Conservation (phyloP, 2,797 vertebrate genomes). For the Phataginus tetradactyla region DNA sequence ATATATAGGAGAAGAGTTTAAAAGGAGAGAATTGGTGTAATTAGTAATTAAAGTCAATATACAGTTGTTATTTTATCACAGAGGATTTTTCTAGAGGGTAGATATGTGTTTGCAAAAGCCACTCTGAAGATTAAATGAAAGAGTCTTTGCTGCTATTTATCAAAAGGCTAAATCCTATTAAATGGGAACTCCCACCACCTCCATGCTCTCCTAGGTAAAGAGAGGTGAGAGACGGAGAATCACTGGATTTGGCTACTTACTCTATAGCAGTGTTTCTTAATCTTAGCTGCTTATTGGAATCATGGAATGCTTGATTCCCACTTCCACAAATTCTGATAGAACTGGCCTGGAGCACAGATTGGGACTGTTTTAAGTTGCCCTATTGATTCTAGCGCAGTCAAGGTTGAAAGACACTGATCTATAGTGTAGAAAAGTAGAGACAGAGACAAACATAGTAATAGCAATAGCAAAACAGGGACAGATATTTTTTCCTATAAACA, state of each 20-base stretch:
- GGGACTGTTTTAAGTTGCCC: neutral
- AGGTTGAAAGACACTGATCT: neutral
- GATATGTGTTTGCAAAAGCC: neutral
- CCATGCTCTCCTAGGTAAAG: neutral
- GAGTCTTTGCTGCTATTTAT: neutral
- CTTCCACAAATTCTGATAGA: neutral
- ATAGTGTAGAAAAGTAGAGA: neutral
- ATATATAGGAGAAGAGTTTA: neutral
- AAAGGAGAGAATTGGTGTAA: neutral
- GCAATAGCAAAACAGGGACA: too few relatives aligned
- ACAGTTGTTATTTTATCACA: neutral
- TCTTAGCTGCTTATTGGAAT: neutral
- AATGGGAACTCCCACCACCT: neutral
- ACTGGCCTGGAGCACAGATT: neutral
- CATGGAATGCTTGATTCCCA: neutral
- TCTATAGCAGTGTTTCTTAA: neutral
- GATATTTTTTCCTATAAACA: neutral
- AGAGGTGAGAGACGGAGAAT: neutral
- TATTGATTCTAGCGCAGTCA: neutral
- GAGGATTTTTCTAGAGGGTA: neutral
- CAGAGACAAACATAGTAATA: neutral
- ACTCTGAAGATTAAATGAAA: neutral
- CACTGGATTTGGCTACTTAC: neutral
- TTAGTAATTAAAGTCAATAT: constrained; percentile 9
- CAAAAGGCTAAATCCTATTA: neutral